Evolutionary conservation across 1,140 invertebrate genomes (phyloP).

Genomic region (Bathynomus jamesi): DNA sequence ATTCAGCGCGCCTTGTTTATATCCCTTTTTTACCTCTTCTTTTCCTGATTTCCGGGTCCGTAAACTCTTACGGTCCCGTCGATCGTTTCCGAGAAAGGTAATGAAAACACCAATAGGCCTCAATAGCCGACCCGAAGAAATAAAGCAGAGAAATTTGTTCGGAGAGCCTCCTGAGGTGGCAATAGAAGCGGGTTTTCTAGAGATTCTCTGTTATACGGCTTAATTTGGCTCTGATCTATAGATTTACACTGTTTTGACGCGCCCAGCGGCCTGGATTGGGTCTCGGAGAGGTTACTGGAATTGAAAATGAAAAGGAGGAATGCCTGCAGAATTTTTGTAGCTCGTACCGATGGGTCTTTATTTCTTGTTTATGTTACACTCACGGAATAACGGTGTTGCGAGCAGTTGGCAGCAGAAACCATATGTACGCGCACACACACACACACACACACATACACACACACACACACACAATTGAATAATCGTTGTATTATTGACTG

Average conservation of each 20-base stretch:
- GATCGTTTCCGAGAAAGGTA: background rate
- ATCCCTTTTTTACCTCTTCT: no score
- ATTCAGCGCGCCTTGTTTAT: no score
- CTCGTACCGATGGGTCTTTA: background rate
- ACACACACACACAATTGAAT: background rate
- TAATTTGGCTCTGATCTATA: constrained; percentile 1
- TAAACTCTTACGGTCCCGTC: no score
- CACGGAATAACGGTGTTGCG: background rate
- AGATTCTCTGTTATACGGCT: background rate
- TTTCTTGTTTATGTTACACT: background rate
- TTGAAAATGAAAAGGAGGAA: background rate
- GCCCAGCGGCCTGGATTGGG: background rate
- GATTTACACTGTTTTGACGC: background rate
- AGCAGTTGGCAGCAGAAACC: no score
- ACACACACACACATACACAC: background rate
- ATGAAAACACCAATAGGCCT: background rate
- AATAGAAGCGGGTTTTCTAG: background rate
- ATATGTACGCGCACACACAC: background rate
- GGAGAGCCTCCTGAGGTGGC: background rate
- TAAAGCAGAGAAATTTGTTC: background rate
- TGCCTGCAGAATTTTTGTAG: background rate
- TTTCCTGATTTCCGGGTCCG: no score
- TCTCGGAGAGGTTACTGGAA: background rate
- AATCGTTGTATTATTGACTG: no score
- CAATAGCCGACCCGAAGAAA: background rate